Conservation (phyloP, 2,797 vertebrate genomes). For the Hippopotamyrus pictus region DNA sequence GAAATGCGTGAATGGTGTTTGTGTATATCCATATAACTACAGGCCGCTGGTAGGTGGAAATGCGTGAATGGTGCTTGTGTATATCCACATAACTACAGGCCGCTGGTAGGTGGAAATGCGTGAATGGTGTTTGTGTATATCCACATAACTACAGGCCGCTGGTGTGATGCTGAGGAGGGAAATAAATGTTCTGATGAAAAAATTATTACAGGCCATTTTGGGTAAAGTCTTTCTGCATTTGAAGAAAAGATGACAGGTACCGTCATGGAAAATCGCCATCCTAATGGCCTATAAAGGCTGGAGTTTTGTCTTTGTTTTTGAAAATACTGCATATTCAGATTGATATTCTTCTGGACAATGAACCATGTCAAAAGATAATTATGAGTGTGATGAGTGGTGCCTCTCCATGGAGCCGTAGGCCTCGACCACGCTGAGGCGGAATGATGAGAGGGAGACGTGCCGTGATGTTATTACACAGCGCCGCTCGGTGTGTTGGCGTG, state of each 20-base stretch:
- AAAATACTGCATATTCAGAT: not conserved
- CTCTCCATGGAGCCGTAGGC: not conserved
- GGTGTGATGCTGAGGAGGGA: not conserved
- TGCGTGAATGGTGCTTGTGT: too few species aligned
- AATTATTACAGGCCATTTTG: not conserved
- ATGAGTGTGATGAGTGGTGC: not conserved
- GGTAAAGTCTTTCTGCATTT: not conserved
- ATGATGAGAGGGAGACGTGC: too few species aligned
- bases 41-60: too few species aligned
- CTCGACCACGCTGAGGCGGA: not conserved
- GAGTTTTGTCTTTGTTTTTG: not conserved
- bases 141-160: too few species aligned
- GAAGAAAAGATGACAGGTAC: not conserved
- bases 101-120: too few species aligned
- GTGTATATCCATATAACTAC: too few species aligned
- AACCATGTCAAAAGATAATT: not conserved
- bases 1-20: too few species aligned
- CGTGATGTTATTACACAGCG: not conserved
- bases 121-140: too few species aligned
- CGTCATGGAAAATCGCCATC: not conserved
- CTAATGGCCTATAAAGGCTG: not conserved
- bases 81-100: too few species aligned
- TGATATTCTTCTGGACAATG: not conserved
- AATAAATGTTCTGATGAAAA: not conserved
- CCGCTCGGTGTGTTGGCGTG: too few species aligned